These are phyloP conservation scores for Pherbina coryleti DNA, from an alignment of 2,888 invertebrate genomes.

Conservation along the genomic window DNA sequence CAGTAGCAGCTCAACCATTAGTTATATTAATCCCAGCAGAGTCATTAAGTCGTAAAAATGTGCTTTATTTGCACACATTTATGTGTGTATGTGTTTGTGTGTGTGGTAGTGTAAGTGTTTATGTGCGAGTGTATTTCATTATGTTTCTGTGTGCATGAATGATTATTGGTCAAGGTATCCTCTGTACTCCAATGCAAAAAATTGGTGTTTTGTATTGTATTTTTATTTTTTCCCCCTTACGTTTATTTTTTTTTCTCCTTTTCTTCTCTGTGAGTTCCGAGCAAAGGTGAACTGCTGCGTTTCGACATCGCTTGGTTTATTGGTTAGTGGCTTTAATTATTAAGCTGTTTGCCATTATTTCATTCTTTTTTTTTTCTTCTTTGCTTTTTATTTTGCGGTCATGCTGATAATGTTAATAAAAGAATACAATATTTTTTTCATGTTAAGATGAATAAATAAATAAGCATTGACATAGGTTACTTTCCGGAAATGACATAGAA, in stretches of 20 bases:
- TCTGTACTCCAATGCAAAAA: too few species aligned
- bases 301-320: too few species aligned
- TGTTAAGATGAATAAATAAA: too few species aligned
- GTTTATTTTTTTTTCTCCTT: neutral
- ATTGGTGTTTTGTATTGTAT: too few species aligned
- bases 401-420: neutral
- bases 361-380: neutral
- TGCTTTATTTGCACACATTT: neutral
- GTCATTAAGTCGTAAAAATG: slow-evolving; percentile 46
- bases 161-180: neutral
- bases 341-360: too few species aligned
- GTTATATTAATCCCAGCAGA: slow-evolving; percentile 46
- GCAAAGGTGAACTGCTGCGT: neutral
- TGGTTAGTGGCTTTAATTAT: too few species aligned
- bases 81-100: neutral
- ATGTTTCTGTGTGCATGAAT: neutral
- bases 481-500: too few species aligned
- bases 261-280: neutral
- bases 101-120: neutral
- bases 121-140: neutral
- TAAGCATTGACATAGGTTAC: too few species aligned
- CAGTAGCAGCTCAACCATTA: slow-evolving; percentile 26
- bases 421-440: too few species aligned
- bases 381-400: neutral
- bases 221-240: neutral